Percentiles rank a stretch among this genome's conserved stretches.
Conservation (phyloP, 2,113 vertebrate genomes). For the Anhinga rufa region DNA sequence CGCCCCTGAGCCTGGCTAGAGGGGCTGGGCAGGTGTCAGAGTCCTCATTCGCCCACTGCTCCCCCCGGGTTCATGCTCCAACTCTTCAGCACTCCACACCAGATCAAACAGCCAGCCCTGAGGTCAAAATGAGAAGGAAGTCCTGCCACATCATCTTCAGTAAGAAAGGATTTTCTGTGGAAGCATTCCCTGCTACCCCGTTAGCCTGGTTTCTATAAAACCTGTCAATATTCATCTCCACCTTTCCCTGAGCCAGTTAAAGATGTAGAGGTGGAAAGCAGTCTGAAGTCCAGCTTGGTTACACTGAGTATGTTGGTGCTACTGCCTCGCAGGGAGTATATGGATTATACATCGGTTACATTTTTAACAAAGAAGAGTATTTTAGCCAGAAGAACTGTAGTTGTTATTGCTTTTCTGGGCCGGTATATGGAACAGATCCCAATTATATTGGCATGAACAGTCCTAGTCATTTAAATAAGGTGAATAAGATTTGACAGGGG, state of each 20-base stretch:
- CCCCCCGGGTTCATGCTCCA: not conserved
- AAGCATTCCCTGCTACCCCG: not conserved
- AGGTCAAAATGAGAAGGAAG: not conserved
- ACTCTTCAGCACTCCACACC: not conserved
- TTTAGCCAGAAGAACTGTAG: not conserved
- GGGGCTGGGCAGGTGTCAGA: not conserved
- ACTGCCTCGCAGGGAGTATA: fast-evolving
- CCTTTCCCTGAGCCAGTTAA: not conserved
- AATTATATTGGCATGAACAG: not conserved
- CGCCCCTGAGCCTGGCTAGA: not conserved
- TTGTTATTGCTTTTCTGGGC: not conserved
- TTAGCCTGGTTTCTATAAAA: not conserved
- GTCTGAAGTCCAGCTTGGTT: not conserved
- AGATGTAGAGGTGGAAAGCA: not conserved
- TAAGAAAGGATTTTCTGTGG: not conserved
- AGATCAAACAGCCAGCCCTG: not conserved
- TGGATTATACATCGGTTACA: not conserved
- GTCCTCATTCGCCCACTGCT: not conserved
- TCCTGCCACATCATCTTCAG: not conserved
- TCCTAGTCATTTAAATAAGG: not conserved
- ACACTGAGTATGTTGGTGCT: not conserved
- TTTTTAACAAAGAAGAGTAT: not conserved
- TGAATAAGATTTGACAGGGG: not conserved
- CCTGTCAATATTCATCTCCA: not conserved
- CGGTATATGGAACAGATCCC: not conserved